Percentiles rank a stretch among this genome's conserved stretches.
Conservation (phyloP, 1,140 invertebrate species). For the Scaptomyza pallida region DNA sequence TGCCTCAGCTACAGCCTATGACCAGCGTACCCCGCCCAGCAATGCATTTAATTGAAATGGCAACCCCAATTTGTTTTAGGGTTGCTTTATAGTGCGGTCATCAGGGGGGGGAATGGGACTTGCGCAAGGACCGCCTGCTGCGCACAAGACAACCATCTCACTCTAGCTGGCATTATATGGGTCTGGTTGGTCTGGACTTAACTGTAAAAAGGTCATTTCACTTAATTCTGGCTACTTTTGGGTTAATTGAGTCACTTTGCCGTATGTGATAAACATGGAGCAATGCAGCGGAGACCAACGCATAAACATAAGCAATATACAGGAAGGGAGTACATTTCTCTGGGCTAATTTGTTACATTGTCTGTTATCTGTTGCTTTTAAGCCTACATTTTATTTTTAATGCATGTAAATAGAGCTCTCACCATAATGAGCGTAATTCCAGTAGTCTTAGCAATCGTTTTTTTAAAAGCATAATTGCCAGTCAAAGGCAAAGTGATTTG, state of each 20-base stretch:
- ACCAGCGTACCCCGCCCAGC: constrained; percentile 77
- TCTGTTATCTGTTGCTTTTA: constrained; percentile 60
- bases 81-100: constrained; percentile 18
- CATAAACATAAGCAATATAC: constrained; percentile 49
- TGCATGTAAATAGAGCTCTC: constrained; percentile 38
- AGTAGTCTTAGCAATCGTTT: not conserved
- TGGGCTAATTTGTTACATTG: constrained; percentile 65
- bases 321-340: constrained; percentile 33
- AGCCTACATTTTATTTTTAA: constrained; percentile 32
- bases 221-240: constrained; percentile 69
- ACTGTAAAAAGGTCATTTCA: constrained; percentile 63
- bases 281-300: constrained; percentile 41
- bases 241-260: constrained; percentile 73
- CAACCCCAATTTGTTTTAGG: constrained; percentile 71
- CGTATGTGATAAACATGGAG: constrained; percentile 66
- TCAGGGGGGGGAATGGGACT: not conserved
- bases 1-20: constrained; percentile 61
- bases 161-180: not conserved
- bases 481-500: no score
- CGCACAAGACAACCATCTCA: constrained; percentile 33
- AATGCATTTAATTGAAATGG: constrained; percentile 81
- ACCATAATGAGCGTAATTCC: constrained; percentile 28
- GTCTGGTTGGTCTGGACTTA: not conserved
- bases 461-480: not conserved
- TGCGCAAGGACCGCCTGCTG: constrained; percentile 70